These are phyloP conservation scores for Myrmophylax atrothorax DNA, from an alignment of 2,113 vertebrate genomes.

Conservation along the genomic window DNA sequence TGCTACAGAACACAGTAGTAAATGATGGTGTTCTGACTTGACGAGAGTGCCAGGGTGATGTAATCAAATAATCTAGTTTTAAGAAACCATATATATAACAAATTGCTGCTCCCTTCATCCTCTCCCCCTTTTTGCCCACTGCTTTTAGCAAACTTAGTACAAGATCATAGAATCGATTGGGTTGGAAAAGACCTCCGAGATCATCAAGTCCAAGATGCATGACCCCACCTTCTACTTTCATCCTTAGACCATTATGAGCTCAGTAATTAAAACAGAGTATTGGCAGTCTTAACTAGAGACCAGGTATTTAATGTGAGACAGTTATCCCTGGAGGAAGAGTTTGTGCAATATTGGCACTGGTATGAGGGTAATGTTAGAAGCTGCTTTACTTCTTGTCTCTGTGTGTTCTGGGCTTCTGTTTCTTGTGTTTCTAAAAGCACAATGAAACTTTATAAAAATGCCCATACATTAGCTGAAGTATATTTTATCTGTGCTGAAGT, in stretches of 20 bases:
- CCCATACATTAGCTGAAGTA: neutral
- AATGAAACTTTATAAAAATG: neutral
- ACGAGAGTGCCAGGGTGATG: rapidly evolving
- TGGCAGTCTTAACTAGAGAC: neutral
- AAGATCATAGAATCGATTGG: no score
- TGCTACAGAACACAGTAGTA: neutral
- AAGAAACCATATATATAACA: neutral
- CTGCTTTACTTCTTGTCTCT: neutral
- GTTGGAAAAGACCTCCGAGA: no score
- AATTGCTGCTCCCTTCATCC: neutral
- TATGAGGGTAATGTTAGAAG: neutral
- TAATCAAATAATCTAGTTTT: neutral
- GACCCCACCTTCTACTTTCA: neutral
- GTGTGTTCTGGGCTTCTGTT: neutral
- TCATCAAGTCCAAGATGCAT: no score
- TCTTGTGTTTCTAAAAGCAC: neutral
- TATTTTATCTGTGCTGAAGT: neutral
- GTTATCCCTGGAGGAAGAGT: neutral
- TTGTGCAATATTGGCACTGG: neutral
- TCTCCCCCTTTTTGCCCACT: neutral
- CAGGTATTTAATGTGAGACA: neutral
- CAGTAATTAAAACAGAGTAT: neutral
- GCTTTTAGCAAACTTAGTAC: neutral
- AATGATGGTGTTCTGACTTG: neutral
- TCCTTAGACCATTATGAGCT: neutral